Conservation (phyloP, 2,888 invertebrate species). For the Lutraria lutraria region DNA sequence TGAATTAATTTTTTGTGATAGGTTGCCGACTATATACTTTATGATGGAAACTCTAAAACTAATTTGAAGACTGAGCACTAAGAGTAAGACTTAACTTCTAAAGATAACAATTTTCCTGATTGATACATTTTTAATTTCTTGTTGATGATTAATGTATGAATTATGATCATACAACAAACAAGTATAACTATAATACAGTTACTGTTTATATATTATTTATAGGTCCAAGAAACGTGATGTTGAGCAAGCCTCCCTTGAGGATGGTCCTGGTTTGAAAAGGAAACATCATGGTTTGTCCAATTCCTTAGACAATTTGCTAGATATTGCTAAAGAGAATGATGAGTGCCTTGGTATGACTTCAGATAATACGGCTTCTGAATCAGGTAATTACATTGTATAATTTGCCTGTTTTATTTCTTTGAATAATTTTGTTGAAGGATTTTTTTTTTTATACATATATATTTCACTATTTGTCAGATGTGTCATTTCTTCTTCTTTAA, state of each 20-base stretch:
- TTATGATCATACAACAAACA: neutral
- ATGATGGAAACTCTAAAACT: too few relatives aligned
- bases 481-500: too few relatives aligned
- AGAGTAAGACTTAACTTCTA: too few relatives aligned
- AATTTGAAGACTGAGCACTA: too few relatives aligned
- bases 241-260: constrained; percentile 44
- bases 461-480: too few relatives aligned
- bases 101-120: too few relatives aligned
- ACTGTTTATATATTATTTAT: neutral
- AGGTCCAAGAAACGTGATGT: constrained; percentile 69
- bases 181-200: neutral
- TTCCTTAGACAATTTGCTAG: constrained; percentile 59
- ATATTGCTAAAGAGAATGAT: constrained; percentile 49
- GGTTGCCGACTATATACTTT: too few relatives aligned
- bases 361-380: constrained; percentile 60
- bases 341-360: constrained; percentile 45
- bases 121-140: too few relatives aligned
- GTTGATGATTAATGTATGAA: too few relatives aligned
- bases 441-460: too few relatives aligned
- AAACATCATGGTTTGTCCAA: constrained; percentile 54
- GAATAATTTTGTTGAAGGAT: neutral
- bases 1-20: too few relatives aligned
- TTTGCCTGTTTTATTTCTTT: neutral
- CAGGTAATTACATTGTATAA: constrained; percentile 11
- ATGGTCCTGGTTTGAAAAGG: constrained; percentile 42